Evolutionary conservation across 2,113 vertebrate genomes (phyloP).

Genomic region (Neolamprologus toae): DNA sequence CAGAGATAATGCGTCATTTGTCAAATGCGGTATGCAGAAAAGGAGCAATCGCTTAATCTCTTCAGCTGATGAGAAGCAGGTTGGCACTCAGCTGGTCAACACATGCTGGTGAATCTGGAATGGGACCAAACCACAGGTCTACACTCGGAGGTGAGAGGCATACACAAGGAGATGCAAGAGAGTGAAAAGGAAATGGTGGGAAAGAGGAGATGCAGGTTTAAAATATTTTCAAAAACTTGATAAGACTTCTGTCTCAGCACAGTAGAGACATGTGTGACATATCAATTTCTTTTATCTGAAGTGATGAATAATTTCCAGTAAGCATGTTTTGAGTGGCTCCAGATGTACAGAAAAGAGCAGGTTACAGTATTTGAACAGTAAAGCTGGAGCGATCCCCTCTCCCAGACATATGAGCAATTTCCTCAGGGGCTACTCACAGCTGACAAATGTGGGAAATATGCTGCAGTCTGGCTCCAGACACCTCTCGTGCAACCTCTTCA

Average conservation of each 20-base stretch:
- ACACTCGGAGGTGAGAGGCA: neutral
- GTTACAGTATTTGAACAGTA: constrained; percentile 31
- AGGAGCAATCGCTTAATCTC: constrained; percentile 43
- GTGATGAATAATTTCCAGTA: constrained; percentile 42
- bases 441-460: constrained; percentile 69
- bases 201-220: neutral
- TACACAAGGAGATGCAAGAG: neutral
- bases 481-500: neutral
- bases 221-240: neutral
- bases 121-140: constrained; percentile 24
- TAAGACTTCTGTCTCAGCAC: neutral
- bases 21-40: constrained; percentile 19
- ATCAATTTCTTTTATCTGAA: neutral
- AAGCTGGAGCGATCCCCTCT: neutral
- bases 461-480: constrained; percentile 30
- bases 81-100: neutral
- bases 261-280: neutral
- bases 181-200: neutral
- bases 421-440: constrained; percentile 31
- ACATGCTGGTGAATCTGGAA: constrained; percentile 23
- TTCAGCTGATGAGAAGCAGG: constrained; percentile 47
- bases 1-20: constrained; percentile 34
- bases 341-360: constrained; percentile 39
- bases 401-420: constrained; percentile 61
- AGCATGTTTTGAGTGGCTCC: constrained; percentile 43